Evolutionary conservation across 2,888 invertebrate species (phyloP).

Genomic region (Luperina nickerlii): DNA sequence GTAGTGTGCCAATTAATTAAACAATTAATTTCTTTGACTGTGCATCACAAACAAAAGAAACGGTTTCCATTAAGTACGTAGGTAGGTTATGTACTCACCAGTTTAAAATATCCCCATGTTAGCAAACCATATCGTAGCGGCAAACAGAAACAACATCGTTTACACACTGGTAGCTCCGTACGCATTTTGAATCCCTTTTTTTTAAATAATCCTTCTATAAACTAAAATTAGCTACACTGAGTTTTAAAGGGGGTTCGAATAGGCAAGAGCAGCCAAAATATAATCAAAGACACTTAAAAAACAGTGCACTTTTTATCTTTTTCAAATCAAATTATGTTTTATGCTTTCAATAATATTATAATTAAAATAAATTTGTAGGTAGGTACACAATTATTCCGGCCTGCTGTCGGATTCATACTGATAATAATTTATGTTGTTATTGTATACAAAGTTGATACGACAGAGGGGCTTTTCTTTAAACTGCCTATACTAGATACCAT

Average conservation of each 20-base stretch:
- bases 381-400: constrained; percentile 6
- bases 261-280: no score
- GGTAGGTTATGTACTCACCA: constrained; percentile 53
- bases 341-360: not conserved
- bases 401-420: constrained; percentile 23
- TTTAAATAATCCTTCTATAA: not conserved
- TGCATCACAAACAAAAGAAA: not conserved
- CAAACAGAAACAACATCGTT: constrained; percentile 68
- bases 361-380: not conserved
- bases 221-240: not conserved
- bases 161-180: constrained; percentile 60
- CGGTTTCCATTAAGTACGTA: not conserved
- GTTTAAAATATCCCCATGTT: constrained; percentile 63
- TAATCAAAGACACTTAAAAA: not conserved
- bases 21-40: not conserved
- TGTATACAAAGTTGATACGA: no score
- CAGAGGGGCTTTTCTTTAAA: no score
- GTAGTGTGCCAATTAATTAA: not conserved
- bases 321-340: not conserved
- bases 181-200: constrained; percentile 56
- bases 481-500: no score
- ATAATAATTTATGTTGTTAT: constrained; percentile 4
- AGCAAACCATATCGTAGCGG: constrained; percentile 69
- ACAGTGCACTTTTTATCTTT: not conserved
- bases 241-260: not conserved